Evolutionary conservation across 2,797 vertebrate species (phyloP).

Genomic region (Megaceryle alcyon): DNA sequence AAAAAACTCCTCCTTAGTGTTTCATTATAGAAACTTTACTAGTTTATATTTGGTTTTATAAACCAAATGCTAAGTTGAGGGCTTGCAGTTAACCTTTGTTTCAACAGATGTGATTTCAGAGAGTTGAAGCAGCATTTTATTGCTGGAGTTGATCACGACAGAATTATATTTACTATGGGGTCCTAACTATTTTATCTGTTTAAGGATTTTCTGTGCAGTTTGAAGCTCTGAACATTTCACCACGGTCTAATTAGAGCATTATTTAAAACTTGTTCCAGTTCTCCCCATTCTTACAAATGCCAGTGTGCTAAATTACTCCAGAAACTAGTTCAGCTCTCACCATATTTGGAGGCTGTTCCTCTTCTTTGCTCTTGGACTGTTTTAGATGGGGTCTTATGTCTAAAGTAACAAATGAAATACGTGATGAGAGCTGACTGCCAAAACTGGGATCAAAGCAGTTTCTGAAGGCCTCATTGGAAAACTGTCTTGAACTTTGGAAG

Average conservation of each 20-base stretch:
- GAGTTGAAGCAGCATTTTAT: neutral
- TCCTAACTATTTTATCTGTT: constrained; percentile 27
- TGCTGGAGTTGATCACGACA: neutral
- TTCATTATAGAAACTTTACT: neutral
- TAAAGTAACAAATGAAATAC: constrained; percentile 50
- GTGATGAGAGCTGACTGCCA: constrained; percentile 29
- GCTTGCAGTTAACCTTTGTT: neutral
- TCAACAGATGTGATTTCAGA: neutral
- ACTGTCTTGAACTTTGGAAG: constrained; percentile 5
- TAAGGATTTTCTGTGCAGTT: constrained; percentile 22
- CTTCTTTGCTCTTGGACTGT: neutral
- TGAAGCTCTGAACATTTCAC: constrained; percentile 35
- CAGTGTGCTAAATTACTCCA: constrained; percentile 44
- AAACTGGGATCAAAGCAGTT: constrained; percentile 28
- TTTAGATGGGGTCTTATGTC: neutral
- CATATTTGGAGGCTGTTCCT: constrained; percentile 63
- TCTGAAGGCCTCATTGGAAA: constrained; percentile 42
- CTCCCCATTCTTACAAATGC: neutral
- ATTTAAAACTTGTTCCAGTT: constrained; percentile 40
- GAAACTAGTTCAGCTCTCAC: constrained; percentile 24
- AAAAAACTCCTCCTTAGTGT: neutral
- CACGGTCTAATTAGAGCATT: constrained; percentile 50
- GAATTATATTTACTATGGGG: neutral
- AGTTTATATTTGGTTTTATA: neutral
- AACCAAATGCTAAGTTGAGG: neutral